Percentiles rank a stretch among this genome's conserved stretches.
These are phyloP conservation scores for Narcine bancroftii DNA, from an alignment of 2,113 vertebrate genomes.

Conservation along the genomic window DNA sequence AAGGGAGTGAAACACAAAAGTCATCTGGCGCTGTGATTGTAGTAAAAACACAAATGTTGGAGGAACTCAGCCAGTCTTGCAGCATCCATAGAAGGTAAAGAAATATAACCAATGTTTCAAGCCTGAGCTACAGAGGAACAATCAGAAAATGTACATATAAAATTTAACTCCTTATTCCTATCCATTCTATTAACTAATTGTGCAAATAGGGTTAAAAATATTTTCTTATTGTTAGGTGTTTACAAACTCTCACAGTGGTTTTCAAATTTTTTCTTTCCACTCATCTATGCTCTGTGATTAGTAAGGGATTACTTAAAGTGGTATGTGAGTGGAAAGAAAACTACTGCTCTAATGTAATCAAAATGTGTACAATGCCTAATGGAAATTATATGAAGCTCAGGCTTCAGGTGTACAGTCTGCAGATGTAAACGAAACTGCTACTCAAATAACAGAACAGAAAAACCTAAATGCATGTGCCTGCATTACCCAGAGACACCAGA, in stretches of 20 bases:
- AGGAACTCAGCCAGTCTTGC: too few relatives aligned
- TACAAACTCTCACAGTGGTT: too few relatives aligned
- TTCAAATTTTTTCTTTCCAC: too few relatives aligned
- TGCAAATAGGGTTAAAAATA: not conserved
- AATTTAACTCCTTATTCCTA: slow-evolving; percentile 12
- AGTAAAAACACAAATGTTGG: too few relatives aligned
- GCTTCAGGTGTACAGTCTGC: slow-evolving; percentile 3
- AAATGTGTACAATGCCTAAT: not conserved
- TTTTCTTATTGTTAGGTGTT: not conserved
- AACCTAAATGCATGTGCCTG: slow-evolving; percentile 9
- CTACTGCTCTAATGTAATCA: slow-evolving; percentile 9
- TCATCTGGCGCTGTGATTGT: too few relatives aligned
- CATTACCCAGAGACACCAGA: slow-evolving; percentile 50
- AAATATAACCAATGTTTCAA: too few relatives aligned
- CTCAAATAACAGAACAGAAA: not conserved
- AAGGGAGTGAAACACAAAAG: too few relatives aligned
- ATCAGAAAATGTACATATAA: slow-evolving; percentile 6
- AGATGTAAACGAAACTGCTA: not conserved
- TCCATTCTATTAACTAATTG: not conserved
- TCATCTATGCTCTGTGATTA: too few relatives aligned
- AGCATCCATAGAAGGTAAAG: too few relatives aligned
- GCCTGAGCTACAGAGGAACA: slow-evolving; percentile 23
- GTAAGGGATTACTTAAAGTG: too few relatives aligned
- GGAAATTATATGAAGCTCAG: slow-evolving; percentile 40
- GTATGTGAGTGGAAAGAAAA: too few relatives aligned